Conservation (phyloP, 2,113 vertebrate genomes). For the Oncorhynchus keta region DNA sequence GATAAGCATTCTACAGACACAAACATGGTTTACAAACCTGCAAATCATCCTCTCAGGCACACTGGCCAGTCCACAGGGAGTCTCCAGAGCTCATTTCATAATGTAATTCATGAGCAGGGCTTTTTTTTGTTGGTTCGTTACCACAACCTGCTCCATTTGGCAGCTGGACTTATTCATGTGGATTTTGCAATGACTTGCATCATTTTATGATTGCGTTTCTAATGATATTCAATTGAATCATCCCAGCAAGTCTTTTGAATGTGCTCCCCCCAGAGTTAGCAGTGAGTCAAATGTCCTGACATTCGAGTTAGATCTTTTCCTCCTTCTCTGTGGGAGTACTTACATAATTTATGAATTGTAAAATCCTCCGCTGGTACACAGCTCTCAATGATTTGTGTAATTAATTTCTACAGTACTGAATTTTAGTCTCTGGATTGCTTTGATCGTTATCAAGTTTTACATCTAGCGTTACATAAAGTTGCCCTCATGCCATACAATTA, state of each 20-base stretch:
- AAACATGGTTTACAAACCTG: not conserved
- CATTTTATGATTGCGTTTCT: slow-evolving; percentile 26
- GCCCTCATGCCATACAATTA: not conserved
- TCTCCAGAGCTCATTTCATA: not conserved
- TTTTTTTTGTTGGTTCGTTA: not conserved
- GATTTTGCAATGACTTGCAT: slow-evolving; percentile 49
- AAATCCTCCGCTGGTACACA: too few relatives aligned
- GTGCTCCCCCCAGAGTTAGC: too few relatives aligned
- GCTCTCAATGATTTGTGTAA: not conserved
- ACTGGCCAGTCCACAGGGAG: too few relatives aligned
- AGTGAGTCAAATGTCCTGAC: too few relatives aligned
- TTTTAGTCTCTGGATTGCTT: not conserved
- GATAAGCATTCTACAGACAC: not conserved
- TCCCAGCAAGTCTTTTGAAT: too few relatives aligned
- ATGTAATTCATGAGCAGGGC: not conserved
- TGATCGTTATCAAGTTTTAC: not conserved
- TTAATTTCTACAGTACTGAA: not conserved
- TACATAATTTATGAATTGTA: not conserved
- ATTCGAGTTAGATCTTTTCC: not conserved
- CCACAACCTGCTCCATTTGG: not conserved
- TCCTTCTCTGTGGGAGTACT: not conserved
- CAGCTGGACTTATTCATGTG: slow-evolving; percentile 5
- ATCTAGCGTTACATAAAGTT: not conserved
- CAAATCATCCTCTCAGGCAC: not conserved
- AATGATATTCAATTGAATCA: not conserved